Evolutionary conservation across 2,888 invertebrate genomes (phyloP).

Genomic region (Heteropelma amictum): DNA sequence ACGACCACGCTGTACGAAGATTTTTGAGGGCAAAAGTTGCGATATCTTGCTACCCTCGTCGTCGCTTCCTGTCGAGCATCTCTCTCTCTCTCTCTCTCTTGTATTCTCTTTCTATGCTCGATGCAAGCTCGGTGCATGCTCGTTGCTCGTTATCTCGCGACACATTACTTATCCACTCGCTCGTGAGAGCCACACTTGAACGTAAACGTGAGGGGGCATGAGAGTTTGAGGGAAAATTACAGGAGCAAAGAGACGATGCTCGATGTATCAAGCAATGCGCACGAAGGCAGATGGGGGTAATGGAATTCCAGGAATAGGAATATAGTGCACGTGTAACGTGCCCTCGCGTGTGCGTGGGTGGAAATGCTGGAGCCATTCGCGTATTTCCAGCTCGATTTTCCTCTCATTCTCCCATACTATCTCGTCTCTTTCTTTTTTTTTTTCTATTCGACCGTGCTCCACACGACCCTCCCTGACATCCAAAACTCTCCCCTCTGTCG

Average conservation of each 20-base stretch:
- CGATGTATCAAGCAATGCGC: slow-evolving; percentile 45
- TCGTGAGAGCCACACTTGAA: slow-evolving; percentile 34
- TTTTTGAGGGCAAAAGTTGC: slow-evolving; percentile 16
- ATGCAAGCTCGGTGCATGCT: slow-evolving; percentile 13
- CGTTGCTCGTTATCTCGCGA: slow-evolving; percentile 51
- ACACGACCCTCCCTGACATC: too few relatives aligned
- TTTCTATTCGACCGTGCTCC: slow-evolving; percentile 6
- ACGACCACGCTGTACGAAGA: neutral
- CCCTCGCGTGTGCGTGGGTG: neutral
- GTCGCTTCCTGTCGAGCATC: slow-evolving; percentile 33
- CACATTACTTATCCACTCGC: slow-evolving; percentile 44
- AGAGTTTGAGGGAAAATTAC: neutral
- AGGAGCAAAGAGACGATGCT: neutral
- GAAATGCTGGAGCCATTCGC: neutral
- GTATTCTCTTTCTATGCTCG: too few relatives aligned
- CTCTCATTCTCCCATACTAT: slow-evolving; percentile 35
- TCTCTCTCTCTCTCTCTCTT: neutral
- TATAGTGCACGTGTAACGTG: neutral
- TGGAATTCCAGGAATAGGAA: slow-evolving; percentile 40
- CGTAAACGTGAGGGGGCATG: slow-evolving; percentile 2
- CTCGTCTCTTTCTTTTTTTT: slow-evolving; percentile 11
- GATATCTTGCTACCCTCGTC: slow-evolving; percentile 23
- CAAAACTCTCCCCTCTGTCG: slow-evolving; percentile 12
- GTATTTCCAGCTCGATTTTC: slow-evolving; percentile 2
- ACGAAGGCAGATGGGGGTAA: slow-evolving; percentile 15